Percentiles rank a stretch among this genome's conserved stretches.
Evolutionary conservation across 2,888 invertebrate species (phyloP).

Genomic region (Himalopsyche kuldschensis): DNA sequence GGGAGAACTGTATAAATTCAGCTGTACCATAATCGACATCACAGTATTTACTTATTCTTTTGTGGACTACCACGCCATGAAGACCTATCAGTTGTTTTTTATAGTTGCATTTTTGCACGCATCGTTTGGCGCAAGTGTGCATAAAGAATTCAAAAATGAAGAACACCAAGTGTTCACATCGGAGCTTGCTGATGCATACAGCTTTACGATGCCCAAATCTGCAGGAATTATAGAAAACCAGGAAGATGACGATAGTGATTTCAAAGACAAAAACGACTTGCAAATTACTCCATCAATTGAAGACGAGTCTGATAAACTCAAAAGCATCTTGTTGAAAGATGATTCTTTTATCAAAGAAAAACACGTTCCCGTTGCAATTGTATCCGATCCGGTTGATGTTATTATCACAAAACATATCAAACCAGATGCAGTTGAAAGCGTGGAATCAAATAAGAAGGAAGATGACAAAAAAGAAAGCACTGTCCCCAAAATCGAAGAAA

Average conservation of each 20-base stretch:
- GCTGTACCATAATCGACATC: not conserved
- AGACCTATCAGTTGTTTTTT: constrained; percentile 48
- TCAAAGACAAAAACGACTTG: not conserved
- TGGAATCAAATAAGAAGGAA: not conserved
- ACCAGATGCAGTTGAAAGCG: not conserved
- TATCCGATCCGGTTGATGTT: constrained; percentile 15
- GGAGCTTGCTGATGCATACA: constrained; percentile 24
- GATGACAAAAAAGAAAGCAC: not conserved
- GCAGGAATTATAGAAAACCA: not conserved
- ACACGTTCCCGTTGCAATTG: constrained; percentile 19
- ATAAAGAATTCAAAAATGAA: constrained; percentile 37
- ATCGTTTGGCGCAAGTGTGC: constrained; percentile 49
- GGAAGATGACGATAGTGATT: constrained; percentile 3
- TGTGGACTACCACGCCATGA: constrained; percentile 46
- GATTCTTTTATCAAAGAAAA: constrained; percentile 3
- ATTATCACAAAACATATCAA: not conserved
- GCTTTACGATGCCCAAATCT: constrained; percentile 13
- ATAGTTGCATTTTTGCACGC: constrained; percentile 47
- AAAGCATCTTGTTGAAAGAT: not conserved
- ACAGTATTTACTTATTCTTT: constrained; percentile 22
- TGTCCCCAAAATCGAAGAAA: not conserved
- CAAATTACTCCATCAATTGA: not conserved
- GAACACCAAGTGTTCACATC: constrained; percentile 13
- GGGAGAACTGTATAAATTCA: constrained; percentile 34
- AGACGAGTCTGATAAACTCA: not conserved